Base-by-base conservation (phyloP, 2,888 invertebrate genomes). In the Stenoptilia bipunctidactyla region DNA sequence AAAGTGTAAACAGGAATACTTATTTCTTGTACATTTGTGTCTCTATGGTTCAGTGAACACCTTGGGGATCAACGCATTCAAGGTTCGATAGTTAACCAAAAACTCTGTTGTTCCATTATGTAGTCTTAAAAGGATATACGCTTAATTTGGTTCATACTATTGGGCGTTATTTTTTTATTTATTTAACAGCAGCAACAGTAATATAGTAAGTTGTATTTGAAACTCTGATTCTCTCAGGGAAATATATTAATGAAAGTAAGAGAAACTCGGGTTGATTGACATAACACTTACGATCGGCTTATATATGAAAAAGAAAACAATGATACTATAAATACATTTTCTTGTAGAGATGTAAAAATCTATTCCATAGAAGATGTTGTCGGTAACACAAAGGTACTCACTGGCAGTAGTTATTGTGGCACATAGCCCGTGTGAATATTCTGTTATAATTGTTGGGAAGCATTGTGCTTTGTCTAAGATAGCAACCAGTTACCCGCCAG, bases 391-490 rank as follows among this genome's bases (percentile, higher is more conserved):
- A 51, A 53, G 50, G 45, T 45, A 20, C n/a, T n/a, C n/a, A n/a
- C 20, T 43, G 51, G 50, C 53, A 56, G 59, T 56, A 51, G 61
- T 65, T 65, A 56, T 53, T 59, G 56, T 69, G 69, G 33, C 50
- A 51, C 52, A 42, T 43, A 42, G 15, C 34, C 42, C 60, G 70
- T 74, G 73, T 56, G 72, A 72, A 65, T 45, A 42, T 33, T 41
- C 20, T 44, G 37, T 54, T 68, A 20, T 20, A 64, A 71, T 70
- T 69, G 68, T 59, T 65, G 61, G 51, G 65, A 68, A 59, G 53
- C 50, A 63, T 62, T 60, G 60, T 62, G 52, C 59, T 61, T 66
- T 66, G 67, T 67, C 55, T 55, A 27, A 14, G 13, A n/a, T 10
- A 30, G 13, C 30, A 8, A 30, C n/a, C 30, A 30, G 9, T 45